Evolutionary conservation across 2,888 invertebrate genomes (phyloP), one percentile per base, ranked within the genome.

Genomic region (Resseliella maxima): DNA sequence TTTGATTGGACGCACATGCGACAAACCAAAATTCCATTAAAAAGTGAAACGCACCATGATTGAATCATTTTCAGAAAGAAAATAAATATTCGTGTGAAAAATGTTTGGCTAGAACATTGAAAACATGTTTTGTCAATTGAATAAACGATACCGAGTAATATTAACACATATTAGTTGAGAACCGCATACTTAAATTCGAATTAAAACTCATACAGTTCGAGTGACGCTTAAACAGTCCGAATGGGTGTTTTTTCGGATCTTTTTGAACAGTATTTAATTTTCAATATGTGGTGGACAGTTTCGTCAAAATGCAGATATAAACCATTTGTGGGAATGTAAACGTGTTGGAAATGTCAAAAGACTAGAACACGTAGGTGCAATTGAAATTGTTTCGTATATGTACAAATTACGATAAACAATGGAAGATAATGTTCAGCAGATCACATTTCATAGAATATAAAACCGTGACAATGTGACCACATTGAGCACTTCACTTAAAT

Each of bases 401-500:
- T 3, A 72, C 72, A 5, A 24, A 59, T 50, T 50, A 12, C 21
- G 50, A 18, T 18, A 18, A 18, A 6, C 2, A 18, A 50, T 2
- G 15, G 50, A 5, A 41, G 41, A 41, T 8, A 50, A 50, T 50
- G 21, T 18, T 12, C 59, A 59, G 10, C 12, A 15, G 46, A 50
- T 50, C 59, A 59, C 59, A 59, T 59, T 59, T 72, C 2, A 72
- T n/a, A 72, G n/a, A 31, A 21, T 72, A 10, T 15, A 31, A 72
- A 35, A 72, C 72, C 72, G 72, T 31, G 35, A 72, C 72, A 72
- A 31, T 72, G 72, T 35, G n/a, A n/a, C 27, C 72, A 72, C 35
- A 12, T 72, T 72, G 72, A 72, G 18, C 59, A 59, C 59, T 72
- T 27, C 72, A 72, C 31, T 72, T 72, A 35, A 59, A 35, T 72